Evolutionary conservation across 2,797 vertebrate species (phyloP), one percentile per base, ranked within the genome.

Genomic region (Sebastes vulpes): DNA sequence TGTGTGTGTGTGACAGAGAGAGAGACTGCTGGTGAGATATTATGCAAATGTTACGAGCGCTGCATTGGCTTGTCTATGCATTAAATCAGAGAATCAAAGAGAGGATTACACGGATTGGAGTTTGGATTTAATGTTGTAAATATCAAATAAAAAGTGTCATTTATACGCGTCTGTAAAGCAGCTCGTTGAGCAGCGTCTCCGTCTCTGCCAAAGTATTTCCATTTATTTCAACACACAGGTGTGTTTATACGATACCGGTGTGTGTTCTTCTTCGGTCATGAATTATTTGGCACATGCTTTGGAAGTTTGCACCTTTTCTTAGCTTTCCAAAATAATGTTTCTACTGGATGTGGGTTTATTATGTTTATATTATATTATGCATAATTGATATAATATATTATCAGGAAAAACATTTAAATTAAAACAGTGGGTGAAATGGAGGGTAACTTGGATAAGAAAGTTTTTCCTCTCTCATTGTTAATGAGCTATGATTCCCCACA

Each of bases 11-110:
- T 35, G 67, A 4, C 4, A 66, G 3, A 61, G 31, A 73, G 72
- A 77, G 61, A 66, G 50, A 63, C 69, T 60, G 74, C 73, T 65
- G 72, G 31, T 77, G 38, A 83, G 54, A 77, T 72, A 76, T 68
- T 70, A 80, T 82, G 78, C 76, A 83, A 77, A 84, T 46, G 72
- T 59, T 67, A 69, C 56, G 1, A 77, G 32, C 4, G 2, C 68
- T 75, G 67, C 81, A 46, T 50, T 10, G 56, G 56, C 72, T 90
- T 81, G 61, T 81, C 58, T 79, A 11, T 35, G 74, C 72, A 85
- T 79, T 79, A 69, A 83, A 83, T 90, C 65, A 69, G 11, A 63
- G 59, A 66, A 72, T 84, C 70, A 84, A 72, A 85, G 61, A 48
- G 9, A 74, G 64, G 77, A 84, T 80, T 88, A 68, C 56, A 53